phyloP scores from a whole-genome alignment of 2,113 vertebrate species.

The Onychostoma macrolepis region DNA sequence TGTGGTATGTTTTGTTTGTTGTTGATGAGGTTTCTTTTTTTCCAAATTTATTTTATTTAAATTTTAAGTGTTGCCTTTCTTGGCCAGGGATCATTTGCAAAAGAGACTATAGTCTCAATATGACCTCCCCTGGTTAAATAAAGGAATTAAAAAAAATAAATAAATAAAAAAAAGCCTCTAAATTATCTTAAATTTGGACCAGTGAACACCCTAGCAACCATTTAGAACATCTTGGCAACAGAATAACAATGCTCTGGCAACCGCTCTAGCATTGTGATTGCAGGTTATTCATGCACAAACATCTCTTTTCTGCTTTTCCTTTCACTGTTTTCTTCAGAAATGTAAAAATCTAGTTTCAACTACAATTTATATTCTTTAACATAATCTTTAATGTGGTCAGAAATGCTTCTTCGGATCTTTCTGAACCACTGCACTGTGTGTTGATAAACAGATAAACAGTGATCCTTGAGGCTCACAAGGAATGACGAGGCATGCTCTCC shows the following conservation, averaged over 20 bases:
- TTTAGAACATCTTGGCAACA: neutral
- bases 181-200: neutral
- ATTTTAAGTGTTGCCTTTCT: too few relatives aligned
- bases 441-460: too few relatives aligned
- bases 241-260: neutral
- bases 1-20: too few relatives aligned
- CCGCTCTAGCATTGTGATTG: neutral
- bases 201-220: neutral
- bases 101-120: too few relatives aligned
- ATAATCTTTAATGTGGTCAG: neutral
- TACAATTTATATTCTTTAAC: neutral
- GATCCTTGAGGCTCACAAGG: neutral
- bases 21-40: too few relatives aligned
- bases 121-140: too few relatives aligned
- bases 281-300: neutral
- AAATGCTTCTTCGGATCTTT: neutral
- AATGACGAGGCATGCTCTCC: neutral
- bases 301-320: neutral
- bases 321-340: neutral
- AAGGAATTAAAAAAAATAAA: too few relatives aligned
- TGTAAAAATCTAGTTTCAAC: neutral
- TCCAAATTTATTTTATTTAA: too few relatives aligned
- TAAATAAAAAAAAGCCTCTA: too few relatives aligned
- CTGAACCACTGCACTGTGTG: neutral
- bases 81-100: too few relatives aligned